These are phyloP conservation scores for Trachurus trachurus DNA, from an alignment of 2,797 vertebrate species.

Conservation along the genomic window DNA sequence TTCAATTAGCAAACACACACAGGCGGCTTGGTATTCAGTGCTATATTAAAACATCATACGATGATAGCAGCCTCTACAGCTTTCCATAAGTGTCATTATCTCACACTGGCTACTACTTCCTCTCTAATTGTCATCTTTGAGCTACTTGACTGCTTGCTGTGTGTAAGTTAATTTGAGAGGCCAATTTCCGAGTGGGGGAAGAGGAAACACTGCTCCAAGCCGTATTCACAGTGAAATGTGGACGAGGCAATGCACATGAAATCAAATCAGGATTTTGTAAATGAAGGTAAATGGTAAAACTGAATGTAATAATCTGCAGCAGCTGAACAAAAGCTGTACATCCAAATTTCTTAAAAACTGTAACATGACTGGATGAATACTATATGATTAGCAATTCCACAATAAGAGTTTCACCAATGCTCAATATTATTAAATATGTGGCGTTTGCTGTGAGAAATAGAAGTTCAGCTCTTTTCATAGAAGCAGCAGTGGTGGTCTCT, in stretches of 20 bases:
- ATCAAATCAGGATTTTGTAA: background rate
- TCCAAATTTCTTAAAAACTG: background rate
- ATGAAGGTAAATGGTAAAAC: background rate
- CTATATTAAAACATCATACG: constrained; percentile 17
- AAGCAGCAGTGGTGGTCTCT: background rate
- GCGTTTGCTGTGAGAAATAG: background rate
- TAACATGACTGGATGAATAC: background rate
- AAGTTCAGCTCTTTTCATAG: background rate
- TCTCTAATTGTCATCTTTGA: constrained; percentile 30
- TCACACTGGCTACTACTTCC: constrained; percentile 2
- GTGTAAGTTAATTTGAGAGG: constrained; percentile 17
- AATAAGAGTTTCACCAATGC: no score
- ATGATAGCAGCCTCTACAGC: constrained; percentile 11
- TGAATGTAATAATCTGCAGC: background rate
- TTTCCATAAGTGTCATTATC: constrained; percentile 31
- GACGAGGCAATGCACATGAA: background rate
- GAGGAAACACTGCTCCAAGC: background rate
- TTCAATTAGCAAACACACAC: background rate
- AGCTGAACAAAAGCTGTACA: no score
- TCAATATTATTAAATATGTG: background rate
- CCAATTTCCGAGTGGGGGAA: constrained; percentile 3
- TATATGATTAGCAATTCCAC: background rate
- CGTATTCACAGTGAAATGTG: background rate
- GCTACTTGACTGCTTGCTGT: constrained; percentile 27
- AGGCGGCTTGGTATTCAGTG: background rate